A percentile compares a stretch with the other conserved stretches of the same genome.
Conservation (phyloP, 2,888 invertebrate species). For the Chrysolina haemoptera region DNA sequence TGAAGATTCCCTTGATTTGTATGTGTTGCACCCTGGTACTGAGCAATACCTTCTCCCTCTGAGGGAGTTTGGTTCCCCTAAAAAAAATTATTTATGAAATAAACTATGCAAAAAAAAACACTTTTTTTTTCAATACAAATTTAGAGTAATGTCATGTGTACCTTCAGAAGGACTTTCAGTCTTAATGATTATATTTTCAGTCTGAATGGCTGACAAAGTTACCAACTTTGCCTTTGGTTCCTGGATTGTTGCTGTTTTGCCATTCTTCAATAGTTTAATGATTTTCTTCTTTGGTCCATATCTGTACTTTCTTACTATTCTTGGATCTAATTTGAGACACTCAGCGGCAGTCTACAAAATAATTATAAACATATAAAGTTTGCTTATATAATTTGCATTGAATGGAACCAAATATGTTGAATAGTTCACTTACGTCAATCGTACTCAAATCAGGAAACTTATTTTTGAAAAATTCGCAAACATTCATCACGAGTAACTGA, state of each 20-base stretch:
- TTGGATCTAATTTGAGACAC: conserved; percentile 17
- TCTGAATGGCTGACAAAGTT: conserved; percentile 3
- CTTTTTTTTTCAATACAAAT: too few species aligned
- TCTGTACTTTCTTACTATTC: conserved; percentile 15
- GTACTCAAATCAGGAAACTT: conserved; percentile 14
- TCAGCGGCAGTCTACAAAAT: conserved; percentile 10
- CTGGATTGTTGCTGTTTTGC: background rate
- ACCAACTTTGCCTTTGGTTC: conserved; percentile 18
- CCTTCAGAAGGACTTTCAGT: conserved; percentile 14
- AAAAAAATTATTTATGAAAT: too few species aligned
- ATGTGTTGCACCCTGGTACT: conserved; percentile 1
- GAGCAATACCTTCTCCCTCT: conserved; percentile 5
- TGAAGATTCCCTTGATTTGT: conserved; percentile 12
- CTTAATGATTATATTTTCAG: conserved; percentile 10
- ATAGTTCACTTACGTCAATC: background rate
- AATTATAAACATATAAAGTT: too few species aligned
- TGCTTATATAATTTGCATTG: background rate
- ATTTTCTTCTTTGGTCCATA: conserved; percentile 16
- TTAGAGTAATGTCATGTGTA: background rate
- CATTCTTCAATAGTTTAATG: conserved; percentile 6
- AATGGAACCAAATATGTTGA: background rate
- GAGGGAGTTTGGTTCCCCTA: background rate
- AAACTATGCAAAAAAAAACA: too few species aligned
- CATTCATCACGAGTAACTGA: conserved; percentile 11
- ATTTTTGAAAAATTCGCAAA: conserved; percentile 8